These are phyloP conservation scores for Microvelia longipes DNA, from an alignment of 1,140 invertebrate species.

Conservation along the genomic window DNA sequence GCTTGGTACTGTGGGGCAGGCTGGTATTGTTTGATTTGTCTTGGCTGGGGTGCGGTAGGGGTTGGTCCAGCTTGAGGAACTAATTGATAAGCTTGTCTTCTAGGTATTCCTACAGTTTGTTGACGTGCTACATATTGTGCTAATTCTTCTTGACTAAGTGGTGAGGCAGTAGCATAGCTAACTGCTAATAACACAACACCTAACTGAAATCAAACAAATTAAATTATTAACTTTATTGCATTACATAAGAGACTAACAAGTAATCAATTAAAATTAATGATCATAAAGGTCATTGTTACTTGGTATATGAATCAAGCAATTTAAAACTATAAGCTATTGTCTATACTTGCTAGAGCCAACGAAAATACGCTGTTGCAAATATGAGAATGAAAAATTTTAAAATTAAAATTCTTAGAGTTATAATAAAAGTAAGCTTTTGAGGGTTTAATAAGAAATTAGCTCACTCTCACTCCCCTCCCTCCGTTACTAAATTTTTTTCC, in stretches of 20 bases:
- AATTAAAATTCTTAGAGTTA: no score
- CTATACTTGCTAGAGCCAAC: no score
- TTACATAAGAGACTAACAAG: not conserved
- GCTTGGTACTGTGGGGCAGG: conserved; percentile 5
- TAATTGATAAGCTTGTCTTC: conserved; percentile 11
- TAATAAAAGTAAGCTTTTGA: no score
- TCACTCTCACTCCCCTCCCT: no score
- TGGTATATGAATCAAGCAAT: no score
- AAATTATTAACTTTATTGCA: not conserved
- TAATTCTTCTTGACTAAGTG: conserved; percentile 7
- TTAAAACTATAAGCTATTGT: no score
- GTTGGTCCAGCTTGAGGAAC: not conserved
- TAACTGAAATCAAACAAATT: conserved; percentile 1
- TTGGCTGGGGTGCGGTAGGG: not conserved
- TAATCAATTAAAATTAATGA: not conserved
- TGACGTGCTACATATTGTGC: conserved; percentile 18
- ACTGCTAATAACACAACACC: not conserved
- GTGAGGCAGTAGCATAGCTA: not conserved
- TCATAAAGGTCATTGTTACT: no score
- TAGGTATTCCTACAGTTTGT: conserved; percentile 12
- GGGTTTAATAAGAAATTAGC: no score
- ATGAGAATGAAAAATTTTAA: no score
- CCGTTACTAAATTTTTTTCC: no score
- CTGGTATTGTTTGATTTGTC: conserved; percentile 12
- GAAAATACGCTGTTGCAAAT: no score